Base-by-base conservation (phyloP, 2,797 vertebrate species). In the Darevskia nairensis region DNA sequence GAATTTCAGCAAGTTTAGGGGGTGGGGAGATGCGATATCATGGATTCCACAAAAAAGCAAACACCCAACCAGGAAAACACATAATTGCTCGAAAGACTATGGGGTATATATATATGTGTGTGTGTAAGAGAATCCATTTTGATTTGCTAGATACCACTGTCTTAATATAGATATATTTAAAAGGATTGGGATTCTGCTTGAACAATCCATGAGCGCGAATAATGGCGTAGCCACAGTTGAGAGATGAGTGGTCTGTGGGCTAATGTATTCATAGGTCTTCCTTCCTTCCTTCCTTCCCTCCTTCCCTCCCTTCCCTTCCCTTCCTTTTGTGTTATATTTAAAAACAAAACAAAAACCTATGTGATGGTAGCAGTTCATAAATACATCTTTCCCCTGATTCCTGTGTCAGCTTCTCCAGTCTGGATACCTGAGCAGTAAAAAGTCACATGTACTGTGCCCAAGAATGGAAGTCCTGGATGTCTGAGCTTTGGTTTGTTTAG, bases 1-100 rank as follows among this genome's bases (percentile, higher is more conserved):
- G 89, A 82, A 89, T 89, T 91, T 89, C 82, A 91, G 87, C 89
- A 86, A 77, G 86, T 55, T 55, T 55, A 6, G 13, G 21, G 93
- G 75, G n/a, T 68, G 92, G 7, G 8, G 23, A 55, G 46, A 29
- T 44, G 39, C 27, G 86, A 88, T 90, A 94, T 90, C 83, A 93
- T 0, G 82, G 92, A 59, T 86, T 93, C 90, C 86, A 93, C n/a
- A 86, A 13, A 32, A 15, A 15, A n/a, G 15, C 71, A 72, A 15
- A 29, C 68, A 69, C 68, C 71, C 32, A 17, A 74, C 32, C 19
- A 94, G 3, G 88, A 91, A 86, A 44, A 29, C 85, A 68, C 17
- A 39, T 23, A 3, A 39, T 35, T 21, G 35, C 50, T 66, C 15
- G 3, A 76, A 61, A 46, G 29, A 85, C 23, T 9, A 32, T 23